Conservation (phyloP, 2,113 vertebrate genomes). For the Psilopogon haemacephalus region DNA sequence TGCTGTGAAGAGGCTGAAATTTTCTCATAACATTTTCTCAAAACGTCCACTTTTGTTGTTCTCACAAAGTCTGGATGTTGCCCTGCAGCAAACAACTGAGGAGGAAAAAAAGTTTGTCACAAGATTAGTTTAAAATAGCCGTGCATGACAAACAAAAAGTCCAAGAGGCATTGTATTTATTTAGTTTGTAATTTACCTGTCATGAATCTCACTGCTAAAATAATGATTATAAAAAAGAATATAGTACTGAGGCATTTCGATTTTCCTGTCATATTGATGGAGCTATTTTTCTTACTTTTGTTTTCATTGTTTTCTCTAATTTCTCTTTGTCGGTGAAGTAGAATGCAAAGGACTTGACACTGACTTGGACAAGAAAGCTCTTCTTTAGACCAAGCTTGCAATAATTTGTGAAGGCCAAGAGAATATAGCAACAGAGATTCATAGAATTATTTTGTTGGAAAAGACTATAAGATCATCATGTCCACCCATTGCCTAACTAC, state of each 20-base stretch:
- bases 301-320: background rate
- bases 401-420: background rate
- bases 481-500: too few species aligned
- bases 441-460: too few species aligned
- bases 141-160: too few species aligned
- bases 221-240: background rate
- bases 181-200: background rate
- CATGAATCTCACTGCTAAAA: background rate
- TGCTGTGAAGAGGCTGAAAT: background rate
- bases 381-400: background rate
- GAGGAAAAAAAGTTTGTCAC: too few species aligned
- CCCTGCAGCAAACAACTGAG: too few species aligned
- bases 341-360: fast-evolving
- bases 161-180: background rate
- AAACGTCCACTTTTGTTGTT: background rate
- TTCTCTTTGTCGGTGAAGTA: background rate
- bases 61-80: too few species aligned
- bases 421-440: background rate
- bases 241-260: background rate
- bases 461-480: too few species aligned
- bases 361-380: background rate
- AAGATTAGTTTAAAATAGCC: too few species aligned
- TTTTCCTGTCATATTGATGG: fast-evolving
- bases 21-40: background rate
- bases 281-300: background rate